phyloP scores from a whole-genome alignment of 2,113 vertebrate genomes.

The Benitochromis conjunctus region DNA sequence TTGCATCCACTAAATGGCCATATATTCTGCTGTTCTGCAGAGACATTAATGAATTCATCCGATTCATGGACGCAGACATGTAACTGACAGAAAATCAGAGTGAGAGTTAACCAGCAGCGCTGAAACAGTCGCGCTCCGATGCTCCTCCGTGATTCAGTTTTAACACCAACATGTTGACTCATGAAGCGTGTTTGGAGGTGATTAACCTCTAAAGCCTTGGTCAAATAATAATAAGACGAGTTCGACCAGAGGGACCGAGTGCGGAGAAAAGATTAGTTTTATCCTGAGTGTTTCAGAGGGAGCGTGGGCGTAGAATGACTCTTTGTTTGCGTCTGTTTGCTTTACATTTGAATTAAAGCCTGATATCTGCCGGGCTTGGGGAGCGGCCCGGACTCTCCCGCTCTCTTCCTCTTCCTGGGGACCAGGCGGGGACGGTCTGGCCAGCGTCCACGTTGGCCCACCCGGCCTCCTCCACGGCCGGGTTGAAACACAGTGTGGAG shows the following conservation, averaged over 20 bases:
- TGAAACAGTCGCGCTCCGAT: not conserved
- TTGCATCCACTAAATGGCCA: not conserved
- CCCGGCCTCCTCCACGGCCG: slow-evolving; percentile 15
- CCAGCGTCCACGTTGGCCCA: slow-evolving; percentile 33
- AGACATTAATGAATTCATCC: not conserved
- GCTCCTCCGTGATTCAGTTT: not conserved
- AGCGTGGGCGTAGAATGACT: not conserved
- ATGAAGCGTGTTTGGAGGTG: not conserved
- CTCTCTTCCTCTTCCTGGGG: slow-evolving; percentile 10
- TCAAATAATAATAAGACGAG: not conserved
- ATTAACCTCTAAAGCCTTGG: not conserved
- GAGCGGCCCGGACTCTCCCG: slow-evolving; percentile 58
- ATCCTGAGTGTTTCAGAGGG: not conserved
- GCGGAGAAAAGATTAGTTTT: not conserved
- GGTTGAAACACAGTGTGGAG: slow-evolving; percentile 16
- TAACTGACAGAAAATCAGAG: not conserved
- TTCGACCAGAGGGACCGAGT: not conserved
- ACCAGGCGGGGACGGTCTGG: slow-evolving; percentile 33
- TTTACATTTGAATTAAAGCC: slow-evolving; percentile 29
- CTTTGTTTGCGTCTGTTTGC: slow-evolving; percentile 37
- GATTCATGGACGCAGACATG: not conserved
- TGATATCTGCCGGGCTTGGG: slow-evolving; percentile 42
- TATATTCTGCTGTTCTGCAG: not conserved
- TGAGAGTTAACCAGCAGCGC: not conserved
- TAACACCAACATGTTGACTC: not conserved